Conservation (phyloP, 2,888 invertebrate genomes). For the Hesperia comma region DNA sequence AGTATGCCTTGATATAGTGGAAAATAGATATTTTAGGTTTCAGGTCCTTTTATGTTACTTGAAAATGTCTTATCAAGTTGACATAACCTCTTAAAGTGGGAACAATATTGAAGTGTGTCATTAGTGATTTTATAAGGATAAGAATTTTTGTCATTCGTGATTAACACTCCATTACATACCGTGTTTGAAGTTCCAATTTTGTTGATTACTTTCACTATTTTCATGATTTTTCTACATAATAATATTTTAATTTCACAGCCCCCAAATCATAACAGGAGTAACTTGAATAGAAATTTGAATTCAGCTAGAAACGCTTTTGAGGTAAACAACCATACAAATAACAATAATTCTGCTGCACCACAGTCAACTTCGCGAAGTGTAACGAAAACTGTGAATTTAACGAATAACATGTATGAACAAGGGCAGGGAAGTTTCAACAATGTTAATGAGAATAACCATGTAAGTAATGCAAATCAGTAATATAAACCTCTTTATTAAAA, state of each 20-base stretch:
- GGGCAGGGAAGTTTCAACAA: slow-evolving; percentile 73
- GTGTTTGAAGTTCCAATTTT: too few species aligned
- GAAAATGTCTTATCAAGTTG: too few species aligned
- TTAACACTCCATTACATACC: too few species aligned
- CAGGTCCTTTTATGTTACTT: too few species aligned
- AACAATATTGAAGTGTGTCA: too few species aligned
- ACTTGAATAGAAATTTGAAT: slow-evolving; percentile 75
- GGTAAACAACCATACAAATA: slow-evolving; percentile 62
- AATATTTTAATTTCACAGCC: slow-evolving; percentile 50
- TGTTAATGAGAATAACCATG: slow-evolving; percentile 73
- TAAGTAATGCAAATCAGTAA: slow-evolving; percentile 52
- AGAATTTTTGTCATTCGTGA: too few species aligned
- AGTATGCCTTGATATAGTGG: too few species aligned
- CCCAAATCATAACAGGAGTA: slow-evolving; percentile 74
- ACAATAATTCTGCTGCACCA: slow-evolving; percentile 65
- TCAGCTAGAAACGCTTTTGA: slow-evolving; percentile 75
- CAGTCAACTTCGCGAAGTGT: slow-evolving; percentile 63
- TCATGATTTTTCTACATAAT: not conserved
- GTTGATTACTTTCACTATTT: too few species aligned
- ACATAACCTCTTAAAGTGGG: too few species aligned
- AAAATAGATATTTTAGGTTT: too few species aligned
- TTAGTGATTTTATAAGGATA: too few species aligned
- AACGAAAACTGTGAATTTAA: slow-evolving; percentile 75
- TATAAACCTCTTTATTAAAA: not conserved
- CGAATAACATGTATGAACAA: slow-evolving; percentile 80